These are phyloP conservation scores for Gymnarchus niloticus DNA, from an alignment of 2,113 vertebrate species.

Conservation along the genomic window DNA sequence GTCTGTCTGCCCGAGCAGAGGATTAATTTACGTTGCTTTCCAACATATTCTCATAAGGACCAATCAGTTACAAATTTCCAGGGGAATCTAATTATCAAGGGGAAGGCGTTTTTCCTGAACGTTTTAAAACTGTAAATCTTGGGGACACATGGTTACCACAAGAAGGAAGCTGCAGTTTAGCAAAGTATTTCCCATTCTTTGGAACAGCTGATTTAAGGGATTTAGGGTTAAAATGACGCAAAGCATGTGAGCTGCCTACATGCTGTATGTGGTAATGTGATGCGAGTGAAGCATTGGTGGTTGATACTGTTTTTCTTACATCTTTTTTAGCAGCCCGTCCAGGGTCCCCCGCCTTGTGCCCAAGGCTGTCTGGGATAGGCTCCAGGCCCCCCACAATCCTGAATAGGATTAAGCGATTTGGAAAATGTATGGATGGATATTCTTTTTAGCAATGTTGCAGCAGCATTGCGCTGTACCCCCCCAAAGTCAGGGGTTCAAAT, in stretches of 20 bases:
- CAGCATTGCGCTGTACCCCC: not conserved
- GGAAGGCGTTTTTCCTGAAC: slow-evolving; percentile 22
- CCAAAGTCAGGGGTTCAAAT: not conserved
- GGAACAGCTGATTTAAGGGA: not conserved
- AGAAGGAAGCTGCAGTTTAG: slow-evolving; percentile 9
- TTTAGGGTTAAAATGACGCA: not conserved
- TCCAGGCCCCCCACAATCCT: too few relatives aligned
- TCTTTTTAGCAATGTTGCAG: too few relatives aligned
- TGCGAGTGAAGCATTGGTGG: not conserved
- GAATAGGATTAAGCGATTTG: too few relatives aligned
- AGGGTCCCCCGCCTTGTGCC: too few relatives aligned
- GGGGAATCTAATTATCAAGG: slow-evolving; percentile 23
- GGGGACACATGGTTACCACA: not conserved
- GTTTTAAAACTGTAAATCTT: slow-evolving; percentile 17
- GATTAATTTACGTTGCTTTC: slow-evolving; percentile 28
- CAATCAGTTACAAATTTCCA: slow-evolving; percentile 28
- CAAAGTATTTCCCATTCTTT: not conserved
- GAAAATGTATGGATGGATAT: too few relatives aligned
- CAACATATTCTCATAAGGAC: slow-evolving; percentile 18
- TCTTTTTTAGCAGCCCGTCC: not conserved
- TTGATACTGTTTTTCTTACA: not conserved
- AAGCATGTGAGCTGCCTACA: not conserved
- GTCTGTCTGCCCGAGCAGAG: slow-evolving; percentile 21
- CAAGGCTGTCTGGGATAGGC: too few relatives aligned
- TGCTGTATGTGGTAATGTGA: not conserved